Evolutionary conservation across 1,140 invertebrate genomes (phyloP).

Genomic region (Neodiprion lecontei): DNA sequence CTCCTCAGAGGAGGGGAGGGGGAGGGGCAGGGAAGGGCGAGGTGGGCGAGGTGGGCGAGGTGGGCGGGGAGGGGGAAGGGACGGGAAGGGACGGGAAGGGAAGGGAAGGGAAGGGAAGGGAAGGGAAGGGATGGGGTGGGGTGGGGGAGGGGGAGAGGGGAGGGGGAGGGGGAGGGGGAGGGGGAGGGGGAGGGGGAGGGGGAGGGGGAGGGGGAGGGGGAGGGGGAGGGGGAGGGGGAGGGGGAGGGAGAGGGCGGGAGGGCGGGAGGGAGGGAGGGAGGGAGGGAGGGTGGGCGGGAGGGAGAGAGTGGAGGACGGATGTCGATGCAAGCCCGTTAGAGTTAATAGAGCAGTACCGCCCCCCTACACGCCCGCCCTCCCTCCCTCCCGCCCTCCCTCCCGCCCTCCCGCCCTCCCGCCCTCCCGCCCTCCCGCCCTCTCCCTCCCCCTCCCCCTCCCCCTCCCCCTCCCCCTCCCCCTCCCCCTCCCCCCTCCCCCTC

Average conservation of each 20-base stretch:
- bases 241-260: background rate
- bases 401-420: constrained; percentile 26
- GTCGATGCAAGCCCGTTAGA: too few relatives aligned
- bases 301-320: too few relatives aligned
- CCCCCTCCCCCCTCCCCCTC: background rate
- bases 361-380: too few relatives aligned
- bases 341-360: too few relatives aligned
- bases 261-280: constrained; percentile 2
- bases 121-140: background rate
- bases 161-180: constrained; percentile 7
- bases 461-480: background rate
- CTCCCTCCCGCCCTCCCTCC: too few relatives aligned
- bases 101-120: background rate
- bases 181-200: constrained; percentile 20
- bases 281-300: too few relatives aligned
- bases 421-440: constrained; percentile 33
- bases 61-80: too few relatives aligned
- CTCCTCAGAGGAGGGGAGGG: too few relatives aligned
- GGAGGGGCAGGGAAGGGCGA: too few relatives aligned
- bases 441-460: background rate
- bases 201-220: background rate
- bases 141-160: background rate
- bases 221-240: background rate
- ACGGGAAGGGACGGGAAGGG: too few relatives aligned
- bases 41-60: too few relatives aligned